phyloP scores from a whole-genome alignment of 1,140 invertebrate species.

The Penaeus indicus region DNA sequence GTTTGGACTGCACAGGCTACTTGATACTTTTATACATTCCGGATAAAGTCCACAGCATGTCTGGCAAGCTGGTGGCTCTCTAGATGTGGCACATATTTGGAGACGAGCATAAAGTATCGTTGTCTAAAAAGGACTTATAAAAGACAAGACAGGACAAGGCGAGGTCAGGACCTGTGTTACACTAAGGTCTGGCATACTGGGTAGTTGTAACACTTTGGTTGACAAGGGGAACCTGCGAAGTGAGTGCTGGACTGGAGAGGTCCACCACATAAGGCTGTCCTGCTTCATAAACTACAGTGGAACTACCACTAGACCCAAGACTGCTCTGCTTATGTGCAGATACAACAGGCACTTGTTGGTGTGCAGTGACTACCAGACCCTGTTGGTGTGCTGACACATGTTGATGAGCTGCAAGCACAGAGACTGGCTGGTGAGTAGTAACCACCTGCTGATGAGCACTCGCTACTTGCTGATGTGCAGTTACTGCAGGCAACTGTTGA shows the following conservation, averaged over 20 bases:
- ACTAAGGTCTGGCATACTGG: constrained; percentile 46
- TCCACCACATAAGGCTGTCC: constrained; percentile 56
- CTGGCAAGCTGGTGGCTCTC: too few relatives aligned
- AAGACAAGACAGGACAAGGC: too few relatives aligned
- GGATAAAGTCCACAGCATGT: too few relatives aligned
- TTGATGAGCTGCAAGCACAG: constrained; percentile 48
- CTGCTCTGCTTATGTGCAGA: constrained; percentile 33
- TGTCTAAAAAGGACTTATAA: too few relatives aligned
- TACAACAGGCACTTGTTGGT: constrained; percentile 45
- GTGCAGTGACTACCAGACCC: constrained; percentile 44
- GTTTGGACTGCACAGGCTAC: too few relatives aligned
- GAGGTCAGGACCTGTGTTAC: too few relatives aligned
- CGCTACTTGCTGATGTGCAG: constrained; percentile 33
- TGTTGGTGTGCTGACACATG: constrained; percentile 51
- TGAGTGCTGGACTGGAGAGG: constrained; percentile 53
- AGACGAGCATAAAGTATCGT: too few relatives aligned
- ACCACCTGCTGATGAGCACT: background rate
- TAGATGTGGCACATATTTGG: too few relatives aligned
- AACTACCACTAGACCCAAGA: constrained; percentile 12
- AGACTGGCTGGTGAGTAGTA: constrained; percentile 36
- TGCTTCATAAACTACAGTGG: constrained; percentile 42
- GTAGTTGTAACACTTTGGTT: constrained; percentile 27
- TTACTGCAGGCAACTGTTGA: constrained; percentile 33
- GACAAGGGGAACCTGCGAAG: constrained; percentile 30
- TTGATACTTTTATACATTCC: too few relatives aligned